phyloP scores from a whole-genome alignment of 2,888 invertebrate species.

The Diachrysia chrysitis region DNA sequence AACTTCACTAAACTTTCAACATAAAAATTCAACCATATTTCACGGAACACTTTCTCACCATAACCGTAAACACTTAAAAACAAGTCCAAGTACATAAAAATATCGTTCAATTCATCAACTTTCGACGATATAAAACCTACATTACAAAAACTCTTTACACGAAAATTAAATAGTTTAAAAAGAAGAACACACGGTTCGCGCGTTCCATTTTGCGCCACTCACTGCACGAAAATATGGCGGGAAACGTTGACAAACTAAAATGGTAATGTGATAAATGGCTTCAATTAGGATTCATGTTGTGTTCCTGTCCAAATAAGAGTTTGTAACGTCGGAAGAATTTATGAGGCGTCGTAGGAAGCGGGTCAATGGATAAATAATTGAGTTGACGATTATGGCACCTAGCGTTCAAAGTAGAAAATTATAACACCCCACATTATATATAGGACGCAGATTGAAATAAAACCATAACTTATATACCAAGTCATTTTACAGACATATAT shows the following conservation, averaged over 20 bases:
- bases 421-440: not conserved
- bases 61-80: constrained; percentile 2
- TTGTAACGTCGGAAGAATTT: constrained; percentile 61
- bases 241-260: constrained; percentile 68
- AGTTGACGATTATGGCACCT: constrained; percentile 61
- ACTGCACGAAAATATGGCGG: constrained; percentile 67
- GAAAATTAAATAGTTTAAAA: constrained; percentile 33
- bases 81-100: constrained; percentile 21
- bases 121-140: constrained; percentile 31
- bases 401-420: constrained; percentile 17
- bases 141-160: constrained; percentile 30
- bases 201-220: constrained; percentile 70
- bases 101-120: constrained; percentile 26
- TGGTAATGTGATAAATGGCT: constrained; percentile 71
- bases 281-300: constrained; percentile 75
- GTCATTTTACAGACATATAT: too few relatives aligned
- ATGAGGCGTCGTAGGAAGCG: constrained; percentile 65
- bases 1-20: constrained; percentile 28
- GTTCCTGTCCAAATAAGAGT: constrained; percentile 73
- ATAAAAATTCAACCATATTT: constrained; percentile 14
- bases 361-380: constrained; percentile 83
- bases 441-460: not conserved
- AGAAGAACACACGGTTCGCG: constrained; percentile 69
- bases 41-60: constrained; percentile 9
- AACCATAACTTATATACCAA: not conserved